A percentile compares a stretch with the other conserved stretches of the same genome.
Conservation (phyloP, 2,797 vertebrate genomes). For the Borostomias antarcticus region DNA sequence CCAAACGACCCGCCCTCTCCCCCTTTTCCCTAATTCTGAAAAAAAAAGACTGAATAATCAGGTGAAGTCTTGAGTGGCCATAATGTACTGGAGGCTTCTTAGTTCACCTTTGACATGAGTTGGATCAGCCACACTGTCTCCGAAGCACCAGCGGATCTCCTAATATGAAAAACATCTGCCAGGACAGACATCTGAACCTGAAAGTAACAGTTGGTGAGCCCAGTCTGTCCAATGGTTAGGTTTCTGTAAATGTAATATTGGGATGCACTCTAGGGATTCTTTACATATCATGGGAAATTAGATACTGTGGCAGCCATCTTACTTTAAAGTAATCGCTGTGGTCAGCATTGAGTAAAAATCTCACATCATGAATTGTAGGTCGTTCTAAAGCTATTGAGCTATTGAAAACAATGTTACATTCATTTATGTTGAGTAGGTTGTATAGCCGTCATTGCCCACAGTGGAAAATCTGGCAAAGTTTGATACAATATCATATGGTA, state of each 20-base stretch:
- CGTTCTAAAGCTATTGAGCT: too few species aligned
- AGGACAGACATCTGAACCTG: constrained; percentile 48
- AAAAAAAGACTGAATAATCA: too few species aligned
- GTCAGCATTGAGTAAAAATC: too few species aligned
- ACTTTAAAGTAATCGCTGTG: background rate
- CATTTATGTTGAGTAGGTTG: too few species aligned
- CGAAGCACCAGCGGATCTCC: constrained; percentile 41
- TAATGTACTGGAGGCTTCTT: constrained; percentile 7
- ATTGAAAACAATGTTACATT: too few species aligned
- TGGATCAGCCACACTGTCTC: constrained; percentile 48
- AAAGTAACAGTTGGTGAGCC: constrained; percentile 56
- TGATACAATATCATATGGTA: too few species aligned
- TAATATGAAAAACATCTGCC: constrained; percentile 67
- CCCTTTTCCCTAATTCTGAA: too few species aligned
- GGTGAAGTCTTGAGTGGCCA: background rate
- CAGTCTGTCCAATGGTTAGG: constrained; percentile 22
- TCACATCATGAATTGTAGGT: too few species aligned
- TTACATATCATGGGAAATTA: constrained; percentile 15
- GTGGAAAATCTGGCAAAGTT: too few species aligned
- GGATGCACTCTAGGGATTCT: constrained; percentile 21
- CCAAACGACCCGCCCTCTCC: too few species aligned
- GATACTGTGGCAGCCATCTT: background rate
- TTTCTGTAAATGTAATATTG: constrained; percentile 33
- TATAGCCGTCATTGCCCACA: too few species aligned
- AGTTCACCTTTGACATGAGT: constrained; percentile 44